Percentiles rank a stretch among this genome's conserved stretches.
Conservation (phyloP, 64 coral and sea anemone genomes). For the Montipora cactus region DNA sequence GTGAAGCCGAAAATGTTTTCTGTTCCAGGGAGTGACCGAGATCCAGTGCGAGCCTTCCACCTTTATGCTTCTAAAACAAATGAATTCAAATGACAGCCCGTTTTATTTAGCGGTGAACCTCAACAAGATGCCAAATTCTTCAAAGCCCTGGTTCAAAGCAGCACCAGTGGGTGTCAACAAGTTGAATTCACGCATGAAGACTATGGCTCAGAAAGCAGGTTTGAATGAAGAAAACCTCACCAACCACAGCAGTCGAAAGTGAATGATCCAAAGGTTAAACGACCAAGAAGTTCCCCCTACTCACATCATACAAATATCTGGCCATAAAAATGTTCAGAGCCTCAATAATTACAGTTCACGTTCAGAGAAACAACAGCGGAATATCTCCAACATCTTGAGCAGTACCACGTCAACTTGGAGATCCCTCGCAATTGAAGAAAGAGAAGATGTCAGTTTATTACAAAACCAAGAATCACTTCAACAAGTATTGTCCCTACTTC, state of each 20-base stretch:
- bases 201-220: slow-evolving; percentile 40
- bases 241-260: neutral
- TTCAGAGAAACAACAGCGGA: slow-evolving; percentile 13
- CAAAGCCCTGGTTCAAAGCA: slow-evolving; percentile 53
- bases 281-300: slow-evolving; percentile 66
- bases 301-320: slow-evolving; percentile 67
- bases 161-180: slow-evolving; percentile 23
- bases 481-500: neutral
- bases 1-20: slow-evolving; percentile 53
- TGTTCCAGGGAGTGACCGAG: slow-evolving; percentile 47
- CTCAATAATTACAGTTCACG: slow-evolving; percentile 46
- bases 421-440: no score
- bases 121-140: neutral
- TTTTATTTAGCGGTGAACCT: neutral
- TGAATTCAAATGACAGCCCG: no score
- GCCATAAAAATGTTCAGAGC: slow-evolving; percentile 67
- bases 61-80: neutral
- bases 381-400: neutral
- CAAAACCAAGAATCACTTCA: slow-evolving; percentile 5
- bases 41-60: slow-evolving; percentile 7
- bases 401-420: no score
- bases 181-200: slow-evolving; percentile 35
- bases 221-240: neutral
- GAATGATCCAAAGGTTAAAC: slow-evolving; percentile 11
- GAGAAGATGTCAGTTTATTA: no score